phyloP scores from a whole-genome alignment of 2,113 vertebrate genomes.

The Prunella himalayana region DNA sequence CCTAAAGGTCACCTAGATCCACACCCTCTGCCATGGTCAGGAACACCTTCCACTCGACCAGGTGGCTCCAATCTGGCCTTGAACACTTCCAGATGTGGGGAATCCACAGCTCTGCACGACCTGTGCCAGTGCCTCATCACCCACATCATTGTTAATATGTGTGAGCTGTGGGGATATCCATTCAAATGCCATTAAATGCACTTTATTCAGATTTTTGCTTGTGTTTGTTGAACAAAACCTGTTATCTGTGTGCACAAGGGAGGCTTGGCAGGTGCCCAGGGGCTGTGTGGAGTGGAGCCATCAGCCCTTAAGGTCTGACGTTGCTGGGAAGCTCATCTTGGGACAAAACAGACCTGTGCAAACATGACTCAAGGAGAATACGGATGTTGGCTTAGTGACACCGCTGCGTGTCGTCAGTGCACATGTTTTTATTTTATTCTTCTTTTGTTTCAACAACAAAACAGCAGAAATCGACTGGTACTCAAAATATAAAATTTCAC shows the following conservation, averaged over 20 bases:
- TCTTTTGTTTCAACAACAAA: constrained; percentile 16
- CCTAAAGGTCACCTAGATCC: neutral
- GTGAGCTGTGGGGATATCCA: neutral
- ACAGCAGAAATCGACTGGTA: neutral
- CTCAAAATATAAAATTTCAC: neutral
- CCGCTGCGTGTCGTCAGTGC: neutral
- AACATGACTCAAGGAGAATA: neutral
- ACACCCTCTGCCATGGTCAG: neutral
- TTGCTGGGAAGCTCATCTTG: neutral
- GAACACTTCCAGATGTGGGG: neutral
- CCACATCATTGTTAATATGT: rapidly evolving
- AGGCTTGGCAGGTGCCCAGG: neutral
- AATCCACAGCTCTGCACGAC: neutral
- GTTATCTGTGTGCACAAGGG: neutral
- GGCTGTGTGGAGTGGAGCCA: neutral
- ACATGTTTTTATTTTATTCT: constrained; percentile 39
- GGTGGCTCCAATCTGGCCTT: neutral
- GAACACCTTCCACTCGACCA: neutral
- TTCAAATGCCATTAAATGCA: rapidly evolving
- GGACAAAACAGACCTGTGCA: neutral
- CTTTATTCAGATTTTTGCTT: neutral
- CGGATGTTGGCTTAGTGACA: neutral
- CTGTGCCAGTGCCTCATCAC: neutral
- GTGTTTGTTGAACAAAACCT: neutral
- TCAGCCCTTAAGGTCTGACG: neutral